Base-by-base conservation (phyloP, 2,113 vertebrate genomes). In the Sisor rabdophorus region DNA sequence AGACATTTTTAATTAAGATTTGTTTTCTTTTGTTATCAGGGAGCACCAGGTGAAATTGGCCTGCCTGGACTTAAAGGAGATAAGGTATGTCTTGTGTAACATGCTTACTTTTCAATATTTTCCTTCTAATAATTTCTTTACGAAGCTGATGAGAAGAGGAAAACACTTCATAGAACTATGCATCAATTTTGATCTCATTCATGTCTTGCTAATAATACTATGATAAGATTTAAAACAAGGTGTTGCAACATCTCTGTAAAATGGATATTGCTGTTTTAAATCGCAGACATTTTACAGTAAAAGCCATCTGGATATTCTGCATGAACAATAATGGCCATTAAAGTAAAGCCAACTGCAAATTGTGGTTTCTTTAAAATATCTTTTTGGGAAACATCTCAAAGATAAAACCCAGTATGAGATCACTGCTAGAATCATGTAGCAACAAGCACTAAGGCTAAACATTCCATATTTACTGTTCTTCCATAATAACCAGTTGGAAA, bases 51-150 rank as follows among this genome's bases (percentile, higher is more conserved):
- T 52, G 65, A 54, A 40, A 64, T n/a, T 20, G 91, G 90, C 68
- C 80, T 80, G 40, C 64, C 86, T 71, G 91, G 91, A 26, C 26
- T 84, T 32, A 77, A 59, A 75, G 91, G 91, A 76, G 87, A 87
- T 77, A 91, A 88, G 86, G 90, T 91, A 83, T 83, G 86, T 69
- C 1, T 19, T 28, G 9, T 10, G 20, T 1, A 20, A 30, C 17
- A 48, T 15, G 17, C 2, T n/a, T n/a, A 13, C 13, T 15, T 47
- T 11, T 67, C 47, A 40, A 44, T 64, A 8, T n/a, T n/a, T 19
- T 12, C 20, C 19, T 36, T n/a, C 19, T 16, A 36, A 36, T 36
- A 36, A 36, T 36, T 6, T 36, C 6, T 6, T 6, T 3, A n/a
- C n/a, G n/a, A n/a, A n/a, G n/a, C n/a, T n/a, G n/a, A n/a, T n/a